phyloP scores from a whole-genome alignment of 2,113 vertebrate genomes.

The Mystacornis crossleyi region DNA sequence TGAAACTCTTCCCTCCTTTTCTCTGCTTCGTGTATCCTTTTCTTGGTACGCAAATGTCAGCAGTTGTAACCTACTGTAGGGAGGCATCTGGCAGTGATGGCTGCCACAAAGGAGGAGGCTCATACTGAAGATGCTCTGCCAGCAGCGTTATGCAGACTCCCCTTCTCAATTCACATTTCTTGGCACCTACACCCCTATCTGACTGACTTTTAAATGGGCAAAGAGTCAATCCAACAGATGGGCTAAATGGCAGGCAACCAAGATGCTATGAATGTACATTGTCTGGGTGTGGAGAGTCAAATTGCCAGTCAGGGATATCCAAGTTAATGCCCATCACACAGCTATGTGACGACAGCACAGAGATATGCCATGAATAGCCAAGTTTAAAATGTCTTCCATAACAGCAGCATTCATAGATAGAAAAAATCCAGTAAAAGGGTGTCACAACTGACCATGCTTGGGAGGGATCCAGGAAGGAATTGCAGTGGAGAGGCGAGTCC shows the following conservation, averaged over 20 bases:
- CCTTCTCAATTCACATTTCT: constrained; percentile 53
- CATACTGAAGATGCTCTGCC: constrained; percentile 27
- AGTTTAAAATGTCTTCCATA: not conserved
- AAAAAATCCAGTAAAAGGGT: not conserved
- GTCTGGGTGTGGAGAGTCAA: constrained; percentile 50
- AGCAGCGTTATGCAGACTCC: constrained; percentile 21
- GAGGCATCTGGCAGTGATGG: constrained; percentile 53
- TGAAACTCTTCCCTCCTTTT: not conserved
- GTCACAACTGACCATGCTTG: not conserved
- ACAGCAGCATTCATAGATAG: not conserved
- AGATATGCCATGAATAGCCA: not conserved
- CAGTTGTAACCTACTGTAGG: constrained; percentile 33
- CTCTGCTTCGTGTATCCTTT: not conserved
- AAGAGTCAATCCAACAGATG: constrained; percentile 62
- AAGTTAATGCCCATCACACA: constrained; percentile 37
- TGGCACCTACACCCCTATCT: constrained; percentile 49
- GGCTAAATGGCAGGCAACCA: constrained; percentile 50
- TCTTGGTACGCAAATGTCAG: constrained; percentile 36
- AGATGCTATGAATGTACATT: constrained; percentile 50
- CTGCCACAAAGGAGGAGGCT: constrained; percentile 46
- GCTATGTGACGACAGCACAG: not conserved
- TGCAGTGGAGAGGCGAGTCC: not conserved
- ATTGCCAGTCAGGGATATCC: constrained; percentile 40
- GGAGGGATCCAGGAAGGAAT: not conserved
- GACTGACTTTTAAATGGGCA: constrained; percentile 57